phyloP scores from a whole-genome alignment of 2,797 vertebrate genomes.

The Danio choprae region DNA sequence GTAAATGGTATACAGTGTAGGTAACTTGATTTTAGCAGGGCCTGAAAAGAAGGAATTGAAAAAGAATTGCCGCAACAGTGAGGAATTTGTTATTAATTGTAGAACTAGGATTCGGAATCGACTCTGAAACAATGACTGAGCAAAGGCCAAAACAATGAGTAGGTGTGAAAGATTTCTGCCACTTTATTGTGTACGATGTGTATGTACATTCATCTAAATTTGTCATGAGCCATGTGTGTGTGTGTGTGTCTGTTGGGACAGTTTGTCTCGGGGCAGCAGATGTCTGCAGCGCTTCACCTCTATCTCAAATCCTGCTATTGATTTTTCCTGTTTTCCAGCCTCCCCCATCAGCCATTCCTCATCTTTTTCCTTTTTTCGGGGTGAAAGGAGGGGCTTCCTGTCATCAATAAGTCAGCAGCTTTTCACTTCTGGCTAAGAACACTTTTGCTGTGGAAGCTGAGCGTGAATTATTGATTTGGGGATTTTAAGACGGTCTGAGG shows the following conservation, averaged over 20 bases:
- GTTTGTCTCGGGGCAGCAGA: constrained; percentile 49
- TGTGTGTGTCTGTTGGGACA: constrained; percentile 37
- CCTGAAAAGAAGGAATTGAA: too few relatives aligned
- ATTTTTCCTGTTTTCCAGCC: constrained; percentile 39
- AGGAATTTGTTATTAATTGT: too few relatives aligned
- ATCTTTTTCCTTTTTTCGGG: constrained; percentile 10
- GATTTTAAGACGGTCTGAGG: constrained; percentile 21
- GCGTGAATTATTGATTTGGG: constrained; percentile 52
- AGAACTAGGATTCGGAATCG: too few relatives aligned
- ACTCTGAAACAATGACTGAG: too few relatives aligned
- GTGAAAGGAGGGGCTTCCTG: constrained; percentile 31
- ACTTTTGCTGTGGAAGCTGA: constrained; percentile 10
- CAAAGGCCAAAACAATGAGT: too few relatives aligned
- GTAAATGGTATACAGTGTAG: too few relatives aligned
- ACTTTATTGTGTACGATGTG: neutral
- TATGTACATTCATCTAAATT: neutral
- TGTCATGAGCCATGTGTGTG: neutral
- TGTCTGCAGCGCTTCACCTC: constrained; percentile 49
- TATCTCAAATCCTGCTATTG: constrained; percentile 42
- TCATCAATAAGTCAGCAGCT: constrained; percentile 52
- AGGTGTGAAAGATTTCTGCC: neutral
- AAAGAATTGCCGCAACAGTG: too few relatives aligned
- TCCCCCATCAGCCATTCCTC: constrained; percentile 14
- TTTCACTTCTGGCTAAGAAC: constrained; percentile 43
- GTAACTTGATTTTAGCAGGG: too few relatives aligned